A percentile compares a stretch with the other conserved stretches of the same genome.
phyloP scores from a whole-genome alignment of 2,113 vertebrate species.

The Pituophis catenifer region DNA sequence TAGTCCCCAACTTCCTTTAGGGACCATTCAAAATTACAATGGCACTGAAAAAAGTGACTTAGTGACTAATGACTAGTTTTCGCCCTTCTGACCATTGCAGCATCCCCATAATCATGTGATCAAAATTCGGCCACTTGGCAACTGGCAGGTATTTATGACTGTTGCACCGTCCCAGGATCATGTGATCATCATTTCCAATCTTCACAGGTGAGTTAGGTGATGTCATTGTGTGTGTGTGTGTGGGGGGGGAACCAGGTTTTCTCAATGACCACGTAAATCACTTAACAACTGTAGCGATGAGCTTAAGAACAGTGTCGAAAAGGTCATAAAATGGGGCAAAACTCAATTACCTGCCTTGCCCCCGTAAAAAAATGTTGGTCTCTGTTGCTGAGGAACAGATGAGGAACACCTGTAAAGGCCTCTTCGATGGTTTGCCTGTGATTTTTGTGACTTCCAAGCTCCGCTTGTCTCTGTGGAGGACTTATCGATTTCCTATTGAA shows the following conservation, averaged over 20 bases:
- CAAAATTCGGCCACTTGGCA: background rate
- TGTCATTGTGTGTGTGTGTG: background rate
- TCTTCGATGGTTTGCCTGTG: background rate
- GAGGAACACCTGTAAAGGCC: background rate
- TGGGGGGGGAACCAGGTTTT: background rate
- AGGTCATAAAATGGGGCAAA: background rate
- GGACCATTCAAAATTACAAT: background rate
- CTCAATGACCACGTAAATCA: background rate
- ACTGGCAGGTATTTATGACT: background rate
- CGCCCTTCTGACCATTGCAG: background rate
- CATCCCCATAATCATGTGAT: background rate
- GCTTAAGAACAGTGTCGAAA: background rate
- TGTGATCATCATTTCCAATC: background rate
- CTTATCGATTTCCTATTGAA: slow-evolving; percentile 5
- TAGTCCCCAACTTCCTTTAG: background rate
- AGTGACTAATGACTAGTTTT: background rate
- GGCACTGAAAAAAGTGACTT: background rate
- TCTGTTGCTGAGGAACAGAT: background rate
- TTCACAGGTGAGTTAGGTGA: background rate
- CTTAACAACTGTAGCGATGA: background rate
- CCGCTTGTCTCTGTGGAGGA: background rate
- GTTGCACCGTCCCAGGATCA: background rate
- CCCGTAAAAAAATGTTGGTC: background rate
- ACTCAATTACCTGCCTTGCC: background rate
- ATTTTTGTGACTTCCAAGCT: background rate